These are phyloP conservation scores for Todiramphus chloris DNA, from an alignment of 2,113 vertebrate species.

Conservation along the genomic window DNA sequence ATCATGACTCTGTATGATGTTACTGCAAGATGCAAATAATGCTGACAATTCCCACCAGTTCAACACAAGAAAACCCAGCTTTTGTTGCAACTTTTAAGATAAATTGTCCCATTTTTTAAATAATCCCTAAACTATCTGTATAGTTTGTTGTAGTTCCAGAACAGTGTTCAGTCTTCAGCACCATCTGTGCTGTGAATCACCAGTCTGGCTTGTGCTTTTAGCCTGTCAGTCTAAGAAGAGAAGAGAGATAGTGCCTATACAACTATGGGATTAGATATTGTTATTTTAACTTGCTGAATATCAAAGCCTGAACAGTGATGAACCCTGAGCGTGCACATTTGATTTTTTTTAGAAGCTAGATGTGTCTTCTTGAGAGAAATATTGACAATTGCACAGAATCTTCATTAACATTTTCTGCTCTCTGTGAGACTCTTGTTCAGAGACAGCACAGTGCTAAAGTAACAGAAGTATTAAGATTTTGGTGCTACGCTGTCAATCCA, in stretches of 20 bases:
- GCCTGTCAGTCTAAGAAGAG: background rate
- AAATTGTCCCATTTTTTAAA: background rate
- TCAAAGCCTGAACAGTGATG: background rate
- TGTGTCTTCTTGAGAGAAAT: background rate
- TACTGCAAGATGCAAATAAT: background rate
- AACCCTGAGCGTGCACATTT: background rate
- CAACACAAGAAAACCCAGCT: background rate
- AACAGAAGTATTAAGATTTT: background rate
- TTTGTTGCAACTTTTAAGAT: background rate
- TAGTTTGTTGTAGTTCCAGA: background rate
- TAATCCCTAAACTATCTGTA: background rate
- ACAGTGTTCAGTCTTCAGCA: background rate
- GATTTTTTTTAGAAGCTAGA: background rate
- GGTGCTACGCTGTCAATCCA: background rate
- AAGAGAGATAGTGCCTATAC: background rate
- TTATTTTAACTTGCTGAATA: background rate
- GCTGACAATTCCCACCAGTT: background rate
- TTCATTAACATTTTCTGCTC: background rate
- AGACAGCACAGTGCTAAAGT: background rate
- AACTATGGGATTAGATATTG: background rate
- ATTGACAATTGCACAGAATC: background rate
- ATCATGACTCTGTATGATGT: background rate
- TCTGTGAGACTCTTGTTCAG: background rate
- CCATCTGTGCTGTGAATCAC: background rate
- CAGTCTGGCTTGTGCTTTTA: background rate